Base-by-base conservation (phyloP, 1,140 invertebrate genomes). In the Plectus sambesii region DNA sequence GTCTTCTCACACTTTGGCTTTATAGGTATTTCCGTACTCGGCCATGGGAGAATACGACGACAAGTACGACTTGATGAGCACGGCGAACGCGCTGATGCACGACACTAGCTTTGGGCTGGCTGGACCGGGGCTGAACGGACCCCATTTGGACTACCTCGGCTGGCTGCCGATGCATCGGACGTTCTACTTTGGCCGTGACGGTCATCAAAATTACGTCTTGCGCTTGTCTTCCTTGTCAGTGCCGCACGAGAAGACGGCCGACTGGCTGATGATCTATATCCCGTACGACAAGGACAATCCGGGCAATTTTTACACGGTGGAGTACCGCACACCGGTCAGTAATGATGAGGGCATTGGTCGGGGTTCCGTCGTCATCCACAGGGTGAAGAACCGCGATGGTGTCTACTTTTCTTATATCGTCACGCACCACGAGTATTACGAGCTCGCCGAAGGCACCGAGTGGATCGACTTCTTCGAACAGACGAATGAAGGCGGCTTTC, bases 1-100 rank as follows among this genome's bases (percentile, higher is more conserved):
- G 5, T 17, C 36, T 26, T 49, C 23, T 20, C 5, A 17, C 23
- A 23, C 5, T 17, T 3, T n/a, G 43, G 36, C 3, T 17, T 45
- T n/a, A n/a, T 37, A 63, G 64, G 49, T 66, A 33, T 66, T 66
- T 42, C 66, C 66, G 1, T 61, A 69, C 51, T 59, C 66, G 12
- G n/a, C 45, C 8, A 30, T 30, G 40, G 65, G 62, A 17, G 63
- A 66, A 53, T 66, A 66, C 40, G 63, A 63, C 30, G 66, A 66
- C 40, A 27, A 49, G n/a, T 69, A 58, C 39, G 63, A 66, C 42
- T 35, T 66, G 17, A 69, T 69, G 63, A 59, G 53, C 25, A 69
- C 63, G 9, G 63, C 66, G 8, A 68, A 66, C 42, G 63, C 63
- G n/a, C 64, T 60, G 29, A 66, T 69, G 65, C 53, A 66, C 27